Conservation (phyloP, 1,140 invertebrate genomes). For the Anadara kagoshimensis region DNA sequence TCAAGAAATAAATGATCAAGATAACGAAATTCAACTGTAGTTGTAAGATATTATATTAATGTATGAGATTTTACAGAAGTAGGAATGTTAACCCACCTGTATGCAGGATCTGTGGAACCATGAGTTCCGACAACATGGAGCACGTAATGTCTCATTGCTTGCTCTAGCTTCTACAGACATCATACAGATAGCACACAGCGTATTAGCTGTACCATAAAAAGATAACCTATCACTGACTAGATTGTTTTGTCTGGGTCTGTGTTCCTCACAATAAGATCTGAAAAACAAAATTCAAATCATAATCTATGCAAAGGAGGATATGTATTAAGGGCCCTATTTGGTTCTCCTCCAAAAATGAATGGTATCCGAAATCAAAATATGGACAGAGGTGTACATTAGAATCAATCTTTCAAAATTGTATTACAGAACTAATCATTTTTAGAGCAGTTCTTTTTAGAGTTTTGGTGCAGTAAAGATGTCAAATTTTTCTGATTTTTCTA, state of each 20-base stretch:
- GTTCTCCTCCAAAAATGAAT: too few relatives aligned
- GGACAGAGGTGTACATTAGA: too few relatives aligned
- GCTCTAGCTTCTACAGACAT: constrained; percentile 73
- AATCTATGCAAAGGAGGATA: too few relatives aligned
- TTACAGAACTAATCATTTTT: too few relatives aligned
- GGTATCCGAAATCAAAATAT: too few relatives aligned
- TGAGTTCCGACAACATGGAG: constrained; percentile 80
- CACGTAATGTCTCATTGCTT: constrained; percentile 74
- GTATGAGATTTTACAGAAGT: background rate
- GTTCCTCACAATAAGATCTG: constrained; percentile 79
- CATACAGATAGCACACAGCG: constrained; percentile 78
- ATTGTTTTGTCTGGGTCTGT: constrained; percentile 77
- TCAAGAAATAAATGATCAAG: too few relatives aligned
- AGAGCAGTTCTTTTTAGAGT: too few relatives aligned
- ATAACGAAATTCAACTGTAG: too few relatives aligned
- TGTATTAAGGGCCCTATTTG: too few relatives aligned
- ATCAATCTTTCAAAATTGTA: too few relatives aligned
- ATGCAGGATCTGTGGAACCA: constrained; percentile 80
- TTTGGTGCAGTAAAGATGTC: too few relatives aligned
- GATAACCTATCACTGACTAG: constrained; percentile 45
- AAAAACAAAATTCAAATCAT: constrained; percentile 38
- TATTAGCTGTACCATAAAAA: constrained; percentile 48
- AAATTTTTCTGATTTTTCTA: too few relatives aligned
- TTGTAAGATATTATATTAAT: background rate
- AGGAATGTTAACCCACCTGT: constrained; percentile 72